Conservation (phyloP, 2,113 vertebrate species). For the Gadus chalcogrammus region DNA sequence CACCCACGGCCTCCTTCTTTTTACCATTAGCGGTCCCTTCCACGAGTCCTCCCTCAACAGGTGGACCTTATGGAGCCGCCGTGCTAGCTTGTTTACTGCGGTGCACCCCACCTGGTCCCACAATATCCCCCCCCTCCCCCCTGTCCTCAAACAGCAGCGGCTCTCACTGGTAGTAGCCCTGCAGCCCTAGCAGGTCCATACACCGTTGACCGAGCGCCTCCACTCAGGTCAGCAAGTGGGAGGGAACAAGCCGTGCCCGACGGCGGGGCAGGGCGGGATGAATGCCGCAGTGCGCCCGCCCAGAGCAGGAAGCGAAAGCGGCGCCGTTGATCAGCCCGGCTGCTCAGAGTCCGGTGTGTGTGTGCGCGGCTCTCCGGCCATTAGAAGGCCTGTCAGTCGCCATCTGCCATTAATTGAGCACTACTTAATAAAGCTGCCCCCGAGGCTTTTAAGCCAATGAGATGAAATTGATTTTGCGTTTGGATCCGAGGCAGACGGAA, state of each 20-base stretch:
- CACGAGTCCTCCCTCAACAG: background rate
- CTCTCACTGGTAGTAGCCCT: too few species aligned
- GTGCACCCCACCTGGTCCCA: background rate
- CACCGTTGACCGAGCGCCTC: too few species aligned
- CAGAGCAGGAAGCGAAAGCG: background rate
- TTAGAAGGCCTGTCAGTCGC: slow-evolving; percentile 28
- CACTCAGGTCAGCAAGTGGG: too few species aligned
- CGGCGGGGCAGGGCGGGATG: too few species aligned
- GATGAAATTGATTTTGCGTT: slow-evolving; percentile 66
- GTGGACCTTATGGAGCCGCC: background rate
- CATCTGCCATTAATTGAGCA: slow-evolving; percentile 56
- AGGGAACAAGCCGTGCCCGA: too few species aligned
- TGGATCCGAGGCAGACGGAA: slow-evolving; percentile 28
- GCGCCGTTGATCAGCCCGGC: slow-evolving; percentile 22
- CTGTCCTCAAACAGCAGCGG: too few species aligned
- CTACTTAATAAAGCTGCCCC: slow-evolving; percentile 55
- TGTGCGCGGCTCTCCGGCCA: slow-evolving; percentile 14
- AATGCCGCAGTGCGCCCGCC: too few species aligned
- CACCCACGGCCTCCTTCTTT: background rate
- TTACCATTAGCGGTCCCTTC: background rate
- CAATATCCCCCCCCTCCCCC: background rate
- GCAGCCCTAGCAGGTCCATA: too few species aligned
- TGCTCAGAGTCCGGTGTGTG: slow-evolving; percentile 23
- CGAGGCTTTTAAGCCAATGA: slow-evolving; percentile 71
- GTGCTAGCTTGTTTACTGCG: background rate